phyloP scores from a whole-genome alignment of 2,888 invertebrate species.

The Diaprepes abbreviatus region DNA sequence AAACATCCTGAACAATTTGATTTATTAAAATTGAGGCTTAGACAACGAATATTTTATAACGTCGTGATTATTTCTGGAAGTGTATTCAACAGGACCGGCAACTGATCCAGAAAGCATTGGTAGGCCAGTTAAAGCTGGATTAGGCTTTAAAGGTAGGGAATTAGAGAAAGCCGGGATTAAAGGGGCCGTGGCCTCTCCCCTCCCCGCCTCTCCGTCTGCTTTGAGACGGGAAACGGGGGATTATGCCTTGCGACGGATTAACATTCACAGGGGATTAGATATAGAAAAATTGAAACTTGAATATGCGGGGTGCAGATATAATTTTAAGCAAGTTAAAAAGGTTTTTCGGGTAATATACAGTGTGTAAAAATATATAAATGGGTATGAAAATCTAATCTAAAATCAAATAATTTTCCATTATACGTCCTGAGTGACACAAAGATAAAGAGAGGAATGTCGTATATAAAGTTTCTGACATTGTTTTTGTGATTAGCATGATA shows the following conservation, averaged over 20 bases:
- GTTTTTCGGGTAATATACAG: constrained; percentile 4
- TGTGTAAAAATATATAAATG: neutral
- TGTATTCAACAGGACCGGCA: constrained; percentile 47
- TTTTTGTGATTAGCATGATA: too few species aligned
- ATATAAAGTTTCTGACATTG: too few species aligned
- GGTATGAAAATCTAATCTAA: too few species aligned
- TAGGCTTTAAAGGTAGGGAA: constrained; percentile 68
- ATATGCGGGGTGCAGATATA: constrained; percentile 42
- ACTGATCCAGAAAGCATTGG: constrained; percentile 56
- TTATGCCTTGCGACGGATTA: constrained; percentile 66
- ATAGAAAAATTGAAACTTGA: constrained; percentile 62
- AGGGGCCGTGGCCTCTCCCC: constrained; percentile 64
- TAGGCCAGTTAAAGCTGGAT: constrained; percentile 69
- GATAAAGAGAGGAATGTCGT: too few species aligned
- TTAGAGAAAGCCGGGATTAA: constrained; percentile 69
- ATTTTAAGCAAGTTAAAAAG: constrained; percentile 37
- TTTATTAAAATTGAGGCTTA: constrained; percentile 36
- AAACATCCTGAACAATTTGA: too few species aligned
- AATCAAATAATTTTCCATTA: too few species aligned
- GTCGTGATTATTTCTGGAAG: constrained; percentile 47
- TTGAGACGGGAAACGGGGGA: constrained; percentile 66
- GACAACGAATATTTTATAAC: constrained; percentile 35
- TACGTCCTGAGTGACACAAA: too few species aligned
- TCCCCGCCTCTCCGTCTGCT: constrained; percentile 31
- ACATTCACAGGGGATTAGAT: constrained; percentile 66